phyloP scores from a whole-genome alignment of 2,888 invertebrate species.

The Serrognathus titanus region DNA sequence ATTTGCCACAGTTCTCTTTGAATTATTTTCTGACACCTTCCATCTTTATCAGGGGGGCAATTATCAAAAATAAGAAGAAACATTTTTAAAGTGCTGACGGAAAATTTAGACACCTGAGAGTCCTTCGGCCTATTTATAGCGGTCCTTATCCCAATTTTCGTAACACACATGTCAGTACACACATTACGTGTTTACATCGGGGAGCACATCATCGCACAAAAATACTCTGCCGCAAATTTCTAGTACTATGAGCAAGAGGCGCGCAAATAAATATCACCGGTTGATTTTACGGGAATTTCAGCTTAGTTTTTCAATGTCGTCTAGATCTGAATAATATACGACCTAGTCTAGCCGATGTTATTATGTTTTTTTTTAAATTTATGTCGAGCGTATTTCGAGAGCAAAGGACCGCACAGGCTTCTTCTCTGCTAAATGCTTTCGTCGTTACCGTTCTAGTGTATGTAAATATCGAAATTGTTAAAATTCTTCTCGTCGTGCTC shows the following conservation, averaged over 20 bases:
- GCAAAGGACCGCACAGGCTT: slow-evolving; percentile 21
- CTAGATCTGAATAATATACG: not conserved
- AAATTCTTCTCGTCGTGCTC: slow-evolving; percentile 20
- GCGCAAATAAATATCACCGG: slow-evolving; percentile 1
- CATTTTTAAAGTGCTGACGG: too few relatives aligned
- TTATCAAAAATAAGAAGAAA: too few relatives aligned
- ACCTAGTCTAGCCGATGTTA: not conserved
- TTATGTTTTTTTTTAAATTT: not conserved
- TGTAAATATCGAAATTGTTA: slow-evolving; percentile 30
- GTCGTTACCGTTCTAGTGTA: slow-evolving; percentile 23
- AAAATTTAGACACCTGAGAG: slow-evolving; percentile 13
- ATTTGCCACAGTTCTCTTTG: too few relatives aligned
- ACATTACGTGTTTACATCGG: slow-evolving; percentile 13
- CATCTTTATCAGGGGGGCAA: too few relatives aligned
- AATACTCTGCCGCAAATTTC: slow-evolving; percentile 2
- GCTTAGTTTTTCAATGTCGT: not conserved
- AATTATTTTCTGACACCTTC: too few relatives aligned
- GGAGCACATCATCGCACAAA: slow-evolving; percentile 10
- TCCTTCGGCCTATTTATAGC: slow-evolving; percentile 27
- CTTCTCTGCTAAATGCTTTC: slow-evolving; percentile 21
- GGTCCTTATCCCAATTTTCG: slow-evolving; percentile 31
- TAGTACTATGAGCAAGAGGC: slow-evolving; percentile 2
- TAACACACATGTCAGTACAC: slow-evolving; percentile 7
- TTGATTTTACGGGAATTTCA: slow-evolving; percentile 4
- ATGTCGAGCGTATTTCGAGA: not conserved